A percentile compares a stretch with the other conserved stretches of the same genome.
Conservation (phyloP, 2,797 vertebrate species). For the Falco berigora region DNA sequence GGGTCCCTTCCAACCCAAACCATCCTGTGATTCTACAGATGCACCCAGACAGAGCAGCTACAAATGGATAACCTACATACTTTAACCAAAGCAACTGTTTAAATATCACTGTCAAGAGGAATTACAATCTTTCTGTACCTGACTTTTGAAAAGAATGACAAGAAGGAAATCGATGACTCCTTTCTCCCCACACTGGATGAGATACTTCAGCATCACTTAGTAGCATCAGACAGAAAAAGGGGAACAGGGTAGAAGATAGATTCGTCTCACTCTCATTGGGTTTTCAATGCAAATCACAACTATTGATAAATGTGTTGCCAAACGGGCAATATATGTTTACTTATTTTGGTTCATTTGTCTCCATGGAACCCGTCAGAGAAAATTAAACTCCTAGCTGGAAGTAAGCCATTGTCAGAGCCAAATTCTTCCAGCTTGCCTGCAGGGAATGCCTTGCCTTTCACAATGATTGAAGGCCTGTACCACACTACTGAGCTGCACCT, state of each 20-base stretch:
- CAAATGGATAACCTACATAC: not conserved
- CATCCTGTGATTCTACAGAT: not conserved
- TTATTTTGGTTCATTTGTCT: conserved; percentile 7
- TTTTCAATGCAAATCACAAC: not conserved
- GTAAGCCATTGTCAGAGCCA: not conserved
- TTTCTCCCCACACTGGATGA: not conserved
- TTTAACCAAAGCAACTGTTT: not conserved
- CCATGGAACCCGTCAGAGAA: not conserved
- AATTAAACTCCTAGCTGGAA: not conserved
- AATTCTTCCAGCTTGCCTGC: not conserved
- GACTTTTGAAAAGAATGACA: not conserved
- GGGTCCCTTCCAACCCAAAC: too few relatives aligned
- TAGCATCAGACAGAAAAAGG: not conserved
- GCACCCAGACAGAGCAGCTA: not conserved
- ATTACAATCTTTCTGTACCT: not conserved
- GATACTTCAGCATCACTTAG: not conserved
- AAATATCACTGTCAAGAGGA: not conserved
- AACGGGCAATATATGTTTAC: not conserved
- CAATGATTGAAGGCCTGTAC: not conserved
- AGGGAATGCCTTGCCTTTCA: not conserved
- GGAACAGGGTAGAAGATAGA: not conserved
- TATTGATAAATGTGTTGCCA: not conserved
- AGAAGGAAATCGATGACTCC: not conserved
- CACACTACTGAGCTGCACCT: not conserved
- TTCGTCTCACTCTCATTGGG: not conserved